Percentiles rank a stretch among this genome's conserved stretches.
Evolutionary conservation across 2,888 invertebrate genomes (phyloP).

Genomic region (Eugnorisma glareosa): DNA sequence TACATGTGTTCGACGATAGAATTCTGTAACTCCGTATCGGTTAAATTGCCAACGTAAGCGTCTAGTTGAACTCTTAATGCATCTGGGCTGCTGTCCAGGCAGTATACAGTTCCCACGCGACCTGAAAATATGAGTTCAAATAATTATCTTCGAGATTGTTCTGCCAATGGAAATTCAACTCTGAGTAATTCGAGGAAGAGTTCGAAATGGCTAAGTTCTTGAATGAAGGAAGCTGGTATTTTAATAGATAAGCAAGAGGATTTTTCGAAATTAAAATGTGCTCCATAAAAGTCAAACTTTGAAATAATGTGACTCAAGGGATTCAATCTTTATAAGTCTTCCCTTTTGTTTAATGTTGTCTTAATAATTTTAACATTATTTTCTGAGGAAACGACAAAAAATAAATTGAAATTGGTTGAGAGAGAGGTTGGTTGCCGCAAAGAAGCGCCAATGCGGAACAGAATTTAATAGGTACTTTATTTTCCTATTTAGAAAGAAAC

Average conservation of each 20-base stretch:
- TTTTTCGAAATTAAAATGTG: slow-evolving; percentile 56
- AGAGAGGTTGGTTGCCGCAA: slow-evolving; percentile 27
- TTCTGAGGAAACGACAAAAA: slow-evolving; percentile 18
- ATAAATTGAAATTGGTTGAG: slow-evolving; percentile 24
- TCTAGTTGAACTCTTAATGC: slow-evolving; percentile 70
- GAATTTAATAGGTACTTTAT: slow-evolving; percentile 17
- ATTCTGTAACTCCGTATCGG: slow-evolving; percentile 70
- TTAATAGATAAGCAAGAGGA: slow-evolving; percentile 47
- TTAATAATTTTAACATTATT: slow-evolving; percentile 35
- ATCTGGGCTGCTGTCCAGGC: slow-evolving; percentile 79
- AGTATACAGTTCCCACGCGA: slow-evolving; percentile 73
- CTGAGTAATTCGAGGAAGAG: background rate
- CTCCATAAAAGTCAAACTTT: slow-evolving; percentile 59
- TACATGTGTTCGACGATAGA: slow-evolving; percentile 70
- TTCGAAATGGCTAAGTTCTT: background rate
- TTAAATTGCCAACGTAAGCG: slow-evolving; percentile 52
- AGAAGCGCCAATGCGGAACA: background rate
- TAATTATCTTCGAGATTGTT: slow-evolving; percentile 25
- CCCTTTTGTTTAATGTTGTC: slow-evolving; percentile 38
- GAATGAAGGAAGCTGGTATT: slow-evolving; percentile 30
- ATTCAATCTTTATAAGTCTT: slow-evolving; percentile 48
- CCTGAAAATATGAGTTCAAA: slow-evolving; percentile 67
- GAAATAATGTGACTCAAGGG: slow-evolving; percentile 58
- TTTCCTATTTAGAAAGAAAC: background rate
- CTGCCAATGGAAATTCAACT: slow-evolving; percentile 24